These are phyloP conservation scores for Taenioides sp. DNA, from an alignment of 2,797 vertebrate species.

Conservation along the genomic window DNA sequence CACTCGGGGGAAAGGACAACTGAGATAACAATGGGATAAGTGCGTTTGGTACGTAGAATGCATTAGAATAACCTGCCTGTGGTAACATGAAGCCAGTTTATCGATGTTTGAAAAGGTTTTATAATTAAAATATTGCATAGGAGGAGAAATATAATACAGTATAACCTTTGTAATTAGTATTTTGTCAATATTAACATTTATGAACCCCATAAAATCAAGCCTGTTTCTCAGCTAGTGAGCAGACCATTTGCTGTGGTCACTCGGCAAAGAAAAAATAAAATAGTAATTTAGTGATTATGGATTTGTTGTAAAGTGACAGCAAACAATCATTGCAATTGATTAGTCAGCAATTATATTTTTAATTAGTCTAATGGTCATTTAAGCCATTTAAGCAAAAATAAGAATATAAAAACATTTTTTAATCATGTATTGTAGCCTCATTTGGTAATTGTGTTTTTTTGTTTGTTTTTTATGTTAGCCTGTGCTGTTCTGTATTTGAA, in stretches of 20 bases:
- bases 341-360: no score
- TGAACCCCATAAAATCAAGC: neutral
- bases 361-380: no score
- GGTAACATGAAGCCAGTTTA: neutral
- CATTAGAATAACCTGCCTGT: neutral
- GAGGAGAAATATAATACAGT: neutral
- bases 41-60: neutral
- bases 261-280: neutral
- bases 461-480: no score
- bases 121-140: neutral
- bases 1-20: slow-evolving; percentile 45
- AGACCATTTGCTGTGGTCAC: neutral
- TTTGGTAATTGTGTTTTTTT: no score
- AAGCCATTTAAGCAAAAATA: no score
- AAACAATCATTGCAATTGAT: no score
- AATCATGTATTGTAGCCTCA: no score
- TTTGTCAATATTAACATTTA: neutral
- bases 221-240: neutral
- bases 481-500: no score
- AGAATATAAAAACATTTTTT: no score
- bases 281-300: neutral
- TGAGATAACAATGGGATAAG: slow-evolving; percentile 42
- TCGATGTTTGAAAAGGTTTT: neutral
- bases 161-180: neutral
- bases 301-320: neutral